phyloP scores from a whole-genome alignment of 2,797 vertebrate species.

The Spea hammondii region DNA sequence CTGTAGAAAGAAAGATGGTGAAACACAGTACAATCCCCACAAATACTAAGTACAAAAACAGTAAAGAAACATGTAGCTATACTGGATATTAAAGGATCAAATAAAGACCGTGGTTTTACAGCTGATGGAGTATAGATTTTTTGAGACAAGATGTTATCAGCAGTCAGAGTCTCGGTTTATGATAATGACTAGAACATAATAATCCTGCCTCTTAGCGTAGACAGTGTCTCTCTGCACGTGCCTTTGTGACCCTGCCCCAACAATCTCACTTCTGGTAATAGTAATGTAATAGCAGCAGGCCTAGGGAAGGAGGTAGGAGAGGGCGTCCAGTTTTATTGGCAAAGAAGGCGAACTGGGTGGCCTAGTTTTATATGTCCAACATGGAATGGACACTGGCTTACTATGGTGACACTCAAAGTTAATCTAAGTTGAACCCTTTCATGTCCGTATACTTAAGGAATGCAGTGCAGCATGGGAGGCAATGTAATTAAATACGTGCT shows the following conservation, averaged over 20 bases:
- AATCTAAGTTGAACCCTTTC: not conserved
- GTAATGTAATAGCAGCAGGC: conserved; percentile 41
- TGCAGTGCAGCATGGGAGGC: not conserved
- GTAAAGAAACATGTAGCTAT: not conserved
- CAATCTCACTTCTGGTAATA: conserved; percentile 11
- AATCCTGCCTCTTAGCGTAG: conserved; percentile 1
- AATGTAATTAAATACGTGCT: not conserved
- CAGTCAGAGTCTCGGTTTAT: not conserved
- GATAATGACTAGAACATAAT: conserved; percentile 3
- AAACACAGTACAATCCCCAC: too few relatives aligned
- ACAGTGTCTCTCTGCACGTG: conserved; percentile 25
- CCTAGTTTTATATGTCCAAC: conserved; percentile 36
- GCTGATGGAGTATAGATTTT: not conserved
- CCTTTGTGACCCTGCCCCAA: conserved; percentile 29
- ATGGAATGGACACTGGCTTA: conserved; percentile 27
- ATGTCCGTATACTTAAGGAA: not conserved
- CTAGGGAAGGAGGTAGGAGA: conserved; percentile 33
- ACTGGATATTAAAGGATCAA: not conserved
- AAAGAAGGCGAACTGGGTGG: conserved; percentile 45
- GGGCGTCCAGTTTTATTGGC: conserved; percentile 45
- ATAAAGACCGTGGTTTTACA: not conserved
- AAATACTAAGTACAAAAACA: too few relatives aligned
- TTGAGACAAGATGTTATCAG: not conserved
- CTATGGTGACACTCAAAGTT: conserved; percentile 18
- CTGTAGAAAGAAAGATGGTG: too few relatives aligned